phyloP scores from a whole-genome alignment of 2,797 vertebrate species.

The Pelochelys cantorii region DNA sequence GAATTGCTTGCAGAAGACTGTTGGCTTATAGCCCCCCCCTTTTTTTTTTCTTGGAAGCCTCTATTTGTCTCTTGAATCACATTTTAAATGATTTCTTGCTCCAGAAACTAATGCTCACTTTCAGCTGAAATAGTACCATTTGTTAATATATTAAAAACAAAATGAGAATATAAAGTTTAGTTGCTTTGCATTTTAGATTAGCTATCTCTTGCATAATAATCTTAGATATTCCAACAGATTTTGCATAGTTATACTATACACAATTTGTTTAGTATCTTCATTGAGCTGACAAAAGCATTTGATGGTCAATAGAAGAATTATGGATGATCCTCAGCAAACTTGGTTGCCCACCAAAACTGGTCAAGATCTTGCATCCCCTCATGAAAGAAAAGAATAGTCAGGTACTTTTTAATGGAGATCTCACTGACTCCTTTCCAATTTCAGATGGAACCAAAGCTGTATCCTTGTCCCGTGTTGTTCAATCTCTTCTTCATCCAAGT shows the following conservation, averaged over 20 bases:
- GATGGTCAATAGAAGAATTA: too few species aligned
- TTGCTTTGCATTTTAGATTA: background rate
- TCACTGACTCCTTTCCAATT: too few species aligned
- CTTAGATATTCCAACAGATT: slow-evolving; percentile 55
- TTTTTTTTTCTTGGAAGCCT: slow-evolving; percentile 24
- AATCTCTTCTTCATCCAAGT: too few species aligned
- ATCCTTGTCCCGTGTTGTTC: too few species aligned
- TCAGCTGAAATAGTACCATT: slow-evolving; percentile 44
- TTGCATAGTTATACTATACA: background rate
- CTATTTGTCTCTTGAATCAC: background rate
- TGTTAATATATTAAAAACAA: slow-evolving; percentile 67
- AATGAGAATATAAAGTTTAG: slow-evolving; percentile 24
- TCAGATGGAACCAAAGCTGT: too few species aligned
- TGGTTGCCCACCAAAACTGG: too few species aligned
- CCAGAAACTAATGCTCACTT: background rate
- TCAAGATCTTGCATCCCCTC: too few species aligned
- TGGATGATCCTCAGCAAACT: too few species aligned
- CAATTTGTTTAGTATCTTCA: background rate
- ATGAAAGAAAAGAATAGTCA: too few species aligned
- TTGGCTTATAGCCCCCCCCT: slow-evolving; percentile 46
- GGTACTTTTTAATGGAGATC: too few species aligned
- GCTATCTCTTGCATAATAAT: background rate
- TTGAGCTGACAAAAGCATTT: too few species aligned
- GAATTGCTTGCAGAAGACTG: slow-evolving; percentile 23
- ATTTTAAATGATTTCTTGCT: slow-evolving; percentile 28